Conservation (phyloP, 1,140 invertebrate genomes). For the Apis florea region DNA sequence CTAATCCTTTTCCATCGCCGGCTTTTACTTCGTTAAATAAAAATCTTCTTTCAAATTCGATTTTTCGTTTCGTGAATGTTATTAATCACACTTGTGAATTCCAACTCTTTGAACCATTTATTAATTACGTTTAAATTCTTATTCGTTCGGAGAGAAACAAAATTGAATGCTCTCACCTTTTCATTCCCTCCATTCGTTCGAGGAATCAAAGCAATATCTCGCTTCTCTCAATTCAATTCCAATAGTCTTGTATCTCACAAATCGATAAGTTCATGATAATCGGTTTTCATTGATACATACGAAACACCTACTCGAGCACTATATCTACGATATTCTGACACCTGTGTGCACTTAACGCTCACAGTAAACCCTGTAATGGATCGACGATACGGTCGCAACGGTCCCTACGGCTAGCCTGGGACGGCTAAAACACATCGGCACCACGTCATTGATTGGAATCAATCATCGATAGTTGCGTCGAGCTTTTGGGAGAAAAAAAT, state of each 20-base stretch:
- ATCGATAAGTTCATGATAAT: conserved; percentile 33
- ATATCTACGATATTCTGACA: conserved; percentile 54
- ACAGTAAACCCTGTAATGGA: conserved; percentile 55
- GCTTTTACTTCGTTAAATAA: background rate
- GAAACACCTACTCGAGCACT: conserved; percentile 45
- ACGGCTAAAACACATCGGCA: conserved; percentile 28
- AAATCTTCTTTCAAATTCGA: conserved; percentile 23
- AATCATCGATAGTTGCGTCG: conserved; percentile 47
- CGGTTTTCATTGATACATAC: conserved; percentile 46
- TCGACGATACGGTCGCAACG: conserved; percentile 30
- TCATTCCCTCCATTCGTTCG: background rate
- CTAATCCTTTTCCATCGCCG: background rate
- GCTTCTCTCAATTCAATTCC: background rate
- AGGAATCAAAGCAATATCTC: no score
- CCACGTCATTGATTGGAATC: conserved; percentile 60
- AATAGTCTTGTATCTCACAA: background rate
- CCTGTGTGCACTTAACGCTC: conserved; percentile 57
- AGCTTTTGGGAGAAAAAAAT: conserved; percentile 10
- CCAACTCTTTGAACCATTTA: no score
- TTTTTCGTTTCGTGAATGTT: background rate
- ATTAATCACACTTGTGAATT: no score
- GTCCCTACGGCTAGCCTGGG: conserved; percentile 1
- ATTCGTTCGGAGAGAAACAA: background rate
- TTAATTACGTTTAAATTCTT: no score
- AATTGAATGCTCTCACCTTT: background rate